A percentile compares a stretch with the other conserved stretches of the same genome.
Conservation (phyloP, 2,888 invertebrate species). For the Lobophora halterata region DNA sequence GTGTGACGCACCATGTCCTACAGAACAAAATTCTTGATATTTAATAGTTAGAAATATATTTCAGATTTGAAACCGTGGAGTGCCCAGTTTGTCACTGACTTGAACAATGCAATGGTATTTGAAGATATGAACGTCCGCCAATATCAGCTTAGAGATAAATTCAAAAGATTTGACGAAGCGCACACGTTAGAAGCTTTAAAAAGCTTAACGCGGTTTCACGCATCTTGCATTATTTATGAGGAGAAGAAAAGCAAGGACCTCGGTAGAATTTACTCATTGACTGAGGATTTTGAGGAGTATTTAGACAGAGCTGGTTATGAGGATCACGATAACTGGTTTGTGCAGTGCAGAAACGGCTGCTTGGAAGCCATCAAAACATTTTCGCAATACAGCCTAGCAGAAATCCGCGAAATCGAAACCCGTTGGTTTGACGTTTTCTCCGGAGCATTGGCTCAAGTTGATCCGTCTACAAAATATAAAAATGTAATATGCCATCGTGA, state of each 20-base stretch:
- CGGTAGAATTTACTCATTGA: conserved; percentile 43
- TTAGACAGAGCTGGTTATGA: conserved; percentile 53
- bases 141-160: conserved; percentile 57
- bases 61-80: conserved; percentile 61
- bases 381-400: conserved; percentile 49
- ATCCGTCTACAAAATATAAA: conserved; percentile 52
- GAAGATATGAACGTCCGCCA: conserved; percentile 60
- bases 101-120: conserved; percentile 61
- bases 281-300: conserved; percentile 48
- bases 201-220: conserved; percentile 74
- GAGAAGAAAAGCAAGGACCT: conserved; percentile 55
- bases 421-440: conserved; percentile 57
- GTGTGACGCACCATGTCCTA: no score
- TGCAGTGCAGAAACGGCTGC: conserved; percentile 60
- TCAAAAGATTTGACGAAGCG: conserved; percentile 62
- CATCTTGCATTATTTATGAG: conserved; percentile 76
- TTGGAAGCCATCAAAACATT: conserved; percentile 53
- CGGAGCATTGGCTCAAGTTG: conserved; percentile 45
- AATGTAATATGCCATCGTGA: conserved; percentile 82
- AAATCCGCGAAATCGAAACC: conserved; percentile 44
- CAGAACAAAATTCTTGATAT: background rate
- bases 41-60: no score
- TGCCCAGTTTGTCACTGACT: conserved; percentile 46
- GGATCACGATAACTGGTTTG: conserved; percentile 51
- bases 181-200: conserved; percentile 70